Evolutionary conservation across 2,113 vertebrate species (phyloP), one percentile per base, ranked within the genome.

Genomic region (Lathamus discolor): DNA sequence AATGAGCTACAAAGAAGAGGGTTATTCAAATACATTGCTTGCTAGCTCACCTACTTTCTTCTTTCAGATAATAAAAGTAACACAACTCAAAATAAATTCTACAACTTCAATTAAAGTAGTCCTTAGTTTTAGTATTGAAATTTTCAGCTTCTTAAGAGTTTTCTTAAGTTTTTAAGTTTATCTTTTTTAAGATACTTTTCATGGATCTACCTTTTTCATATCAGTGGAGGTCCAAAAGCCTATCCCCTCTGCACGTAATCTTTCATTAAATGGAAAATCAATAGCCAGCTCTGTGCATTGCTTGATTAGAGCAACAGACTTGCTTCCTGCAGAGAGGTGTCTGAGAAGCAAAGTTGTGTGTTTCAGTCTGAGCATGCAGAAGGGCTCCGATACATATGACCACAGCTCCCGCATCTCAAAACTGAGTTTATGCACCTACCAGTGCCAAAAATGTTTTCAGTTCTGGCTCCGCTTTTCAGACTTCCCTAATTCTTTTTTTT

Each of bases 321-420:
- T 74, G 9, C 16, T 76, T 54, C 33, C 41, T 16, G 20, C 14
- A 35, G 52, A 81, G 28, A 55, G 6, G 17, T 0, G 0, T 7
- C 29, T 29, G 11, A 89, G 51, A 55, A 61, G 20, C 59, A 86
- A 63, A 73, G 23, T 12, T 63, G 17, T 6, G 8, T 31, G 17
- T 46, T 91, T 46, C 5, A 10, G 7, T 27, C 24, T 37, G 15
- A 57, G 19, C 7, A 20, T 10, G 5, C 11, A 86, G 17, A 31
- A 73, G 3, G 18, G 17, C 33, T 67, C 27, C 0, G 0, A 41
- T 29, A 39, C 4, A 13, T 13, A 27, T 3, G 2, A 78, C 31
- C 24, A 46, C 14, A 74, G 24, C 17, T 13, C 33, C 16, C 5
- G 31, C 4, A 43, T 41, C 51, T 52, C 48, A 27, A 17, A 74